Evolutionary conservation across 2,888 invertebrate species (phyloP).

Genomic region (Chalcosyrphus nemorum): DNA sequence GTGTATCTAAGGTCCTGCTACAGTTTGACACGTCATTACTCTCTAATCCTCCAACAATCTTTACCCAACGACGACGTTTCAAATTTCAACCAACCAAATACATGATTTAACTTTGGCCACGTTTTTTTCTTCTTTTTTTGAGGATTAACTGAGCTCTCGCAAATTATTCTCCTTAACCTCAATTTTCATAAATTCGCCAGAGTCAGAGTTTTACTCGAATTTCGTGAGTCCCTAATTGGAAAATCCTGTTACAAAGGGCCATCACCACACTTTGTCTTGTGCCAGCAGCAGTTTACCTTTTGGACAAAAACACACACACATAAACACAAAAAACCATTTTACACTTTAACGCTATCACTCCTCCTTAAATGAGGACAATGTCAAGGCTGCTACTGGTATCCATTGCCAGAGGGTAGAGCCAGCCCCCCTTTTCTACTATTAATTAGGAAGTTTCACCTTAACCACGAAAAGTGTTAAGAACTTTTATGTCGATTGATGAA

Average conservation of each 20-base stretch:
- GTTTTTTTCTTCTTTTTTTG: no score
- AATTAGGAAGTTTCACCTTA: conserved; percentile 38
- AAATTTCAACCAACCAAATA: background rate
- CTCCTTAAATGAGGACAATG: background rate
- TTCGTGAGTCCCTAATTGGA: conserved; percentile 23
- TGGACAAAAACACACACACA: conserved; percentile 2
- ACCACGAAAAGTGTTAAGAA: conserved; percentile 15
- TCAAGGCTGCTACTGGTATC: background rate
- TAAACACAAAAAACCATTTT: conserved; percentile 35
- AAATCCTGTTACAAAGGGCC: conserved; percentile 20
- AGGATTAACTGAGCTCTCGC: conserved; percentile 15
- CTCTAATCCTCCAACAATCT: background rate
- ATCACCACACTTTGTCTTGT: conserved; percentile 3
- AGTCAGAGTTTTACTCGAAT: conserved; percentile 16
- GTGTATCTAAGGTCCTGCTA: conserved; percentile 7
- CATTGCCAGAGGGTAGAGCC: background rate
- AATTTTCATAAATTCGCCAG: conserved; percentile 28
- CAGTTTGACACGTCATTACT: conserved; percentile 20
- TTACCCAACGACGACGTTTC: background rate
- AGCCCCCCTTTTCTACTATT: conserved; percentile 34
- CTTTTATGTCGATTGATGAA: background rate
- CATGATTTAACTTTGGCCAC: conserved; percentile 1
- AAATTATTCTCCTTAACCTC: conserved; percentile 42
- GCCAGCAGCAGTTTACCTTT: conserved; percentile 32
- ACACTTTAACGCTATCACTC: conserved; percentile 27